Percentiles rank a stretch among this genome's conserved stretches.
phyloP scores from a whole-genome alignment of 2,113 vertebrate species.

The Camelus dromedarius region DNA sequence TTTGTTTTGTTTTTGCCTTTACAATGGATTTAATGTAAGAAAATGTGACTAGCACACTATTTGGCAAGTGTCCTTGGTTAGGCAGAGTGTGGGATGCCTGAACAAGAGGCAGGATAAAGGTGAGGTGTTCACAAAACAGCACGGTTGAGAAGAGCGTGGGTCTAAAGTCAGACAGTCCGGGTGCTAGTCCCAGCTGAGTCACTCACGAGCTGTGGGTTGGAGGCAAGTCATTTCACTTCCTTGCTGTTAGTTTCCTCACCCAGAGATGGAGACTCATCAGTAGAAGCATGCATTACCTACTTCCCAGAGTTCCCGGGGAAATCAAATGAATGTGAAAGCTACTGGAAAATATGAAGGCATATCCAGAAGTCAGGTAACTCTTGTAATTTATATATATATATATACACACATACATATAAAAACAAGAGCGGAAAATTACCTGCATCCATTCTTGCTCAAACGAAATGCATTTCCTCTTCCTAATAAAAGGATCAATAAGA shows the following conservation, averaged over 20 bases:
- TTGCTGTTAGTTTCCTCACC: not conserved
- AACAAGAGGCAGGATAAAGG: not conserved
- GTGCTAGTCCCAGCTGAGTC: not conserved
- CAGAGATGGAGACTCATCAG: slow-evolving; percentile 15
- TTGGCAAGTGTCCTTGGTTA: not conserved
- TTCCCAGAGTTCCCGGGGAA: not conserved
- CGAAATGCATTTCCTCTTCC: not conserved
- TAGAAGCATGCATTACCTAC: not conserved
- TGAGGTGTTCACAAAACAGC: not conserved
- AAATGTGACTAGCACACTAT: not conserved
- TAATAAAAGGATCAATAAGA: not conserved
- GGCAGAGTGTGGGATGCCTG: not conserved
- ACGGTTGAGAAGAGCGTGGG: rapidly evolving
- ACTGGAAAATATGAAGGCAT: not conserved
- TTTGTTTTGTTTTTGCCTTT: not conserved
- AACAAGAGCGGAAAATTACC: not conserved
- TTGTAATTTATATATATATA: not conserved
- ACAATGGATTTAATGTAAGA: not conserved
- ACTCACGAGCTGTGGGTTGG: not conserved
- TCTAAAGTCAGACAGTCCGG: not conserved
- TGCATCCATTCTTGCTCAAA: not conserved
- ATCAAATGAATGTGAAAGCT: not conserved
- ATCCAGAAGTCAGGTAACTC: not conserved
- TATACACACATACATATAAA: not conserved
- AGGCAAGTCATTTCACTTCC: not conserved